Base-by-base conservation (phyloP, 2,797 vertebrate species). In the Tenualosa thibaudeaui region DNA sequence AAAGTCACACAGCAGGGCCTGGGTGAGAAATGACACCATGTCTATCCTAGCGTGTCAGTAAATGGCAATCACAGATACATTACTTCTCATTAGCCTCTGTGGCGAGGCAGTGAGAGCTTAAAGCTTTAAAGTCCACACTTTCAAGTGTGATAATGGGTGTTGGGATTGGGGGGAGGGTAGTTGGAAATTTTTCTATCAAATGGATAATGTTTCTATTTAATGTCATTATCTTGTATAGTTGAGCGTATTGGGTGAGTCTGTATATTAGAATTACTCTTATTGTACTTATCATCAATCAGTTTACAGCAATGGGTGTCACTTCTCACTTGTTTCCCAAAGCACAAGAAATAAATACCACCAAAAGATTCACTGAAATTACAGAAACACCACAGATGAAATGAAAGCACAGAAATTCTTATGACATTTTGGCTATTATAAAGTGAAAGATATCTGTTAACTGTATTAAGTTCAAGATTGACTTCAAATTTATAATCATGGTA, bases 291-390 rank as follows among this genome's bases (percentile, higher is more conserved):
- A 19, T 13, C 15, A 17, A 22, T 75, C 13, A 31, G 40, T 15
- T 17, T 5, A 3, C 37, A 71, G 84, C 82, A 82, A 87, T 85
- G 86, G 84, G 87, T 93, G 94, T 94, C 93, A 94, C 95, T 95
- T 94, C 93, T 92, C 92, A 90, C 90, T 90, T 89, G 87, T 87
- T 88, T 88, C 93, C 93, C 91, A 90, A 93, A 95, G 91, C 93
- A 93, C 88, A 92, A 91, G 37, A 88, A 85, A 91, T 89, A 92
- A 89, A 92, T 89, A 92, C 90, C 91, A 93, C 91, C 90, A 91
- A 90, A 90, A 94, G 92, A 92, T 86, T 92, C 82, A 91, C 91
- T 93, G 91, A 81, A 90, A 88, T 90, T 89, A 85, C 90, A 88
- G 88, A 88, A 92, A 82, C 88, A 89, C 86, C 89, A 89, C 82